Base-by-base conservation (phyloP, 2,797 vertebrate species). In the Oreortyx pictus region DNA sequence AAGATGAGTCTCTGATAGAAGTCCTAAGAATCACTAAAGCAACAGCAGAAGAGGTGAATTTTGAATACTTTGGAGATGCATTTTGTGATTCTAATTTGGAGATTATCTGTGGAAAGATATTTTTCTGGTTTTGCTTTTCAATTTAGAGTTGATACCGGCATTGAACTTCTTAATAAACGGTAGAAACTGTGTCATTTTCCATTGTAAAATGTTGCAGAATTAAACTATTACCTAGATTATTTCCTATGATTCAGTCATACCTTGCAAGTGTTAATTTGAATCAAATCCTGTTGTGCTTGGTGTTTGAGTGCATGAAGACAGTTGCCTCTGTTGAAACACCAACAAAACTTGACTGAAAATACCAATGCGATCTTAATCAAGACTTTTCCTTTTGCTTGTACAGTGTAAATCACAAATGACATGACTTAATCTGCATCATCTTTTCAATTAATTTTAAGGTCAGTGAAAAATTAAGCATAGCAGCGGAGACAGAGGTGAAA, bases 1-100 rank as follows among this genome's bases (percentile, higher is more conserved):
- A 98, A 90, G 98, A 99, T 61, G 96, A 98, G 82, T 98, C 98
- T 86, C 96, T 99, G 82, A 98, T 98, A 50, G 96, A 98, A 95
- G 98, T 98, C 23, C 96, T 99, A 75, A 94, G 94, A 67, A 96
- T 98, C 84, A 98, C 98, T 88, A 98, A 98, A 96, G 95, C 76
- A 77, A 98, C 98, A 5, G 98, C 98, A 66, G 97, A 98, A 90
- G 98, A 98, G 98, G 98, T 98, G 46, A 94, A 37, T 85, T 82
- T 73, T 80, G 4, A 57, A 71, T 82, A 5, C 7, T 17, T 27
- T 79, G 23, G 17, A 54, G 11, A 83, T 35, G 39, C 2, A 61
- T 86, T 76, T 50, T 82, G 5, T 49, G 50, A 29, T 3, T 79
- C 6, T 47, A 37, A 62, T 75, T 54, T 86, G 46, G 66, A 68